Evolutionary conservation across 1,140 invertebrate genomes (phyloP).

Genomic region (Sarcophaga bullata): DNA sequence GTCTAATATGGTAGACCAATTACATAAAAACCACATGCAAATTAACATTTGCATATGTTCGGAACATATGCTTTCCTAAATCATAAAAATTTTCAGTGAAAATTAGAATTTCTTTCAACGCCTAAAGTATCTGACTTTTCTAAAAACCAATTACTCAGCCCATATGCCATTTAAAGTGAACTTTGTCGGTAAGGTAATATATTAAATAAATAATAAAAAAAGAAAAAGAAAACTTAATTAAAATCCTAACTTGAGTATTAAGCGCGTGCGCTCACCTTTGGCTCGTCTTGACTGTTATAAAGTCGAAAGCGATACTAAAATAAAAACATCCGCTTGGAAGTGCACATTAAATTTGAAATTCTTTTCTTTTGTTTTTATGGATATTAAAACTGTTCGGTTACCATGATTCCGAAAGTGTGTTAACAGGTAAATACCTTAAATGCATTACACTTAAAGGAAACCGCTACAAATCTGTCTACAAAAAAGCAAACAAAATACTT

Average conservation of each 20-base stretch:
- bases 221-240: too few species aligned
- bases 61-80: too few species aligned
- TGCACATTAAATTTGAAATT: not conserved
- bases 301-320: not conserved
- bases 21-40: too few species aligned
- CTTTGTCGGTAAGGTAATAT: not conserved
- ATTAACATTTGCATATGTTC: too few species aligned
- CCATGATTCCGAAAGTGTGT: slow-evolving; percentile 17
- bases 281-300: not conserved
- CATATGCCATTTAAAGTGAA: not conserved
- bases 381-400: not conserved
- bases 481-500: not conserved
- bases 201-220: not conserved
- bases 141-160: too few species aligned
- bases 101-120: too few species aligned
- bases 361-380: not conserved
- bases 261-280: slow-evolving; percentile 18
- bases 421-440: not conserved
- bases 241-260: not conserved
- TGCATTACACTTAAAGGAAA: not conserved
- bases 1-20: too few species aligned
- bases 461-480: slow-evolving; percentile 5
- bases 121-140: too few species aligned
- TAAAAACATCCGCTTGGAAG: slow-evolving; percentile 17
- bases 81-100: too few species aligned